Conservation (phyloP, 2,888 invertebrate genomes). For the Watsonalla cultraria region DNA sequence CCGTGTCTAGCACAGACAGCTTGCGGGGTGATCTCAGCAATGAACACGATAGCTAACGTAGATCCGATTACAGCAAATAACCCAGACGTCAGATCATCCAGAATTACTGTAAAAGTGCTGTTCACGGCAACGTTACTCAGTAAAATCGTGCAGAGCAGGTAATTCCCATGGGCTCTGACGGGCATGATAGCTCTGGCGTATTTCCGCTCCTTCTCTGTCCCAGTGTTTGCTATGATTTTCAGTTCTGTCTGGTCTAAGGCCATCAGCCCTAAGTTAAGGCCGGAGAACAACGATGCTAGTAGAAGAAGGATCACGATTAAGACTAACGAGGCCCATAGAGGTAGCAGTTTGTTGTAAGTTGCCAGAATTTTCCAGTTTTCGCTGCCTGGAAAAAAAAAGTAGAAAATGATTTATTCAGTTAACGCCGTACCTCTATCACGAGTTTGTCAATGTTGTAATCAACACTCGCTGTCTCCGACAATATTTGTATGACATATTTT, state of each 20-base stretch:
- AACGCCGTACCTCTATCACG: too few species aligned
- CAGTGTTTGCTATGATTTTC: conserved; percentile 94
- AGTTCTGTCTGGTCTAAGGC: conserved; percentile 95
- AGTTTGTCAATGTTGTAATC: too few species aligned
- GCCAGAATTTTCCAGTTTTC: conserved; percentile 82
- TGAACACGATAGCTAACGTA: conserved; percentile 95
- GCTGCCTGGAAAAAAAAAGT: background rate
- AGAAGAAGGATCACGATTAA: conserved; percentile 86
- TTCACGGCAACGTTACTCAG: conserved; percentile 96
- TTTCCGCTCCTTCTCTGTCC: conserved; percentile 87
- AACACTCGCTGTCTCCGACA: too few species aligned
- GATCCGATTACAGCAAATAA: conserved; percentile 93
- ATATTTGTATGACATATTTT: too few species aligned
- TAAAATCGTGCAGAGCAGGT: conserved; percentile 90
- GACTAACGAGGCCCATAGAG: conserved; percentile 87
- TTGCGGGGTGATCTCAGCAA: conserved; percentile 98
- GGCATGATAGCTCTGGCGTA: conserved; percentile 95
- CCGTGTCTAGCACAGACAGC: conserved; percentile 98
- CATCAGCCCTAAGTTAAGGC: conserved; percentile 96
- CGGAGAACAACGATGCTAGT: conserved; percentile 97
- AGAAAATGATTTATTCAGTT: too few species aligned
- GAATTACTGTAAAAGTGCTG: conserved; percentile 95
- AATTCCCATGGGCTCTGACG: conserved; percentile 95
- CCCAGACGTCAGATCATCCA: conserved; percentile 96
- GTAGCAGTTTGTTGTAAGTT: conserved; percentile 84